Evolutionary conservation across 2,888 invertebrate species (phyloP).

Genomic region (Pardosa pseudoannulata): DNA sequence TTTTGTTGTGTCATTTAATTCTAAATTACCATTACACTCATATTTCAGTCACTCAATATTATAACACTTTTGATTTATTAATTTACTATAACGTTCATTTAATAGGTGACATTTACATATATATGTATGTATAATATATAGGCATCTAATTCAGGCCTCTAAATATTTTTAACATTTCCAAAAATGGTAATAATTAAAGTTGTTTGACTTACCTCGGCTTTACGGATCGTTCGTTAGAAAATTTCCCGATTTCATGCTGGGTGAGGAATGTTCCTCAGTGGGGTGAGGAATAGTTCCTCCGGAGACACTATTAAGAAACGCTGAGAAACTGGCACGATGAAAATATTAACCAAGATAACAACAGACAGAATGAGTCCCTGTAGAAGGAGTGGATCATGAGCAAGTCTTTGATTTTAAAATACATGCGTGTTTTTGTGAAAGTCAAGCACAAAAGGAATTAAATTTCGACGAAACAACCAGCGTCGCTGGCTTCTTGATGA

Average conservation of each 20-base stretch:
- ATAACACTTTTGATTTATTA: too few relatives aligned
- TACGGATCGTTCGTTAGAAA: conserved; percentile 51
- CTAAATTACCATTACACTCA: too few relatives aligned
- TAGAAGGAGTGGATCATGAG: conserved; percentile 69
- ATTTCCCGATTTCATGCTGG: conserved; percentile 48
- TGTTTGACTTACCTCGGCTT: conserved; percentile 56
- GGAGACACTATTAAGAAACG: conserved; percentile 37
- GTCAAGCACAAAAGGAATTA: conserved; percentile 20
- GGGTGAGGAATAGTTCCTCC: conserved; percentile 39
- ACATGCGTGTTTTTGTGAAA: conserved; percentile 49
- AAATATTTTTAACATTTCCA: too few relatives aligned
- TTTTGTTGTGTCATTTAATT: too few relatives aligned
- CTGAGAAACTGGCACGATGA: conserved; percentile 55
- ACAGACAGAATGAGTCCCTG: conserved; percentile 64
- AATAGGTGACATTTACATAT: too few relatives aligned
- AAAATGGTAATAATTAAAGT: too few relatives aligned
- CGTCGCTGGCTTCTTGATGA: neutral
- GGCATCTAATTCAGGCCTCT: too few relatives aligned
- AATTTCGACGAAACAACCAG: neutral
- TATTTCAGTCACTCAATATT: too few relatives aligned
- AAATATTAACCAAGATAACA: conserved; percentile 65
- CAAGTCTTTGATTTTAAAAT: conserved; percentile 69
- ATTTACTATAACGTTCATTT: too few relatives aligned
- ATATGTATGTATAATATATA: too few relatives aligned
- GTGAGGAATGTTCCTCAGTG: too few relatives aligned